Base-by-base conservation (phyloP, 2,113 vertebrate species). In the Climacteris rufus region DNA sequence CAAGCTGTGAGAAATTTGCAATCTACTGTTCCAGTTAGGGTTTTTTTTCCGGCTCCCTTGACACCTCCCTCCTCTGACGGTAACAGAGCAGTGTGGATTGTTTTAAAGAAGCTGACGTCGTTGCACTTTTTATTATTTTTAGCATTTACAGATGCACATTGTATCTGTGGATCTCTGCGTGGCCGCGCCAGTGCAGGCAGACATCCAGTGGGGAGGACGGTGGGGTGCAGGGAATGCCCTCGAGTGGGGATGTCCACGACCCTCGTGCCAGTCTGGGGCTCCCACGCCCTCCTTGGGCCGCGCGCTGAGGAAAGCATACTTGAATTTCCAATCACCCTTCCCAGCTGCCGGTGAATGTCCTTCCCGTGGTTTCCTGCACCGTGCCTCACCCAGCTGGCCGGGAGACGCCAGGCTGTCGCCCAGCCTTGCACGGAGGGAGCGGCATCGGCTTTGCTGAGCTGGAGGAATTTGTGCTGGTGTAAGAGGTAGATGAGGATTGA, bases 71-170 rank as follows among this genome's bases (percentile, higher is more conserved):
- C 94, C 94, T 97, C 87, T 54, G 93, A 89, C 7, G 3, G 94
- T 96, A 94, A 84, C 89, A 95, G 96, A 96, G 97, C 97, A 92
- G 75, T 96, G 96, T 93, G 92, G 47, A 97, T 97, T 94, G 97
- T 97, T 96, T 96, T 97, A 93, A 97, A 96, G 96, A 97, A 96
- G 93, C 97, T 96, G 97, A 97, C 60, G 93, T 97, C 85, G 86
- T 98, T 98, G 98, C 98, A 98, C 98, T 98, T 98, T 98, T 97
- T 96, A 96, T 95, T 96, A 60, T 76, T 93, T 95, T 93, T 93
- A 96, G 97, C 95, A 94, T 97, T 93, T 96, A 87, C 96, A 97
- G 98, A 98, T 98, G 98, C 97, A 97, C 98, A 97, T 96, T 97
- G 97, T 97, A 95, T 98, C 96, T 97, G 95, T 74, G 93, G 90